phyloP scores from a whole-genome alignment of 2,888 invertebrate genomes.

The Stramonita haemastoma region DNA sequence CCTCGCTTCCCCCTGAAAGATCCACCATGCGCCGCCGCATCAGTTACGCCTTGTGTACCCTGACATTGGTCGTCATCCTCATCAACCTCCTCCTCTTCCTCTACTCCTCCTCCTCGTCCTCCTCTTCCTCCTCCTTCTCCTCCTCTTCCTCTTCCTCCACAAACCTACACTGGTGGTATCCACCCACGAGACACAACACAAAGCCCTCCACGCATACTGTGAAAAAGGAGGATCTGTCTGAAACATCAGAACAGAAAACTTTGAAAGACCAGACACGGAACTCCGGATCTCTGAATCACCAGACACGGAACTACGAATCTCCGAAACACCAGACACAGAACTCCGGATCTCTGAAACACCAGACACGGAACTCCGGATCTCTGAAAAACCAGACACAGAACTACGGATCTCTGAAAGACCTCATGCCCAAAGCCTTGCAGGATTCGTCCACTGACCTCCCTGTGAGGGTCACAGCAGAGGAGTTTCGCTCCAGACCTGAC shows the following conservation, averaged over 20 bases:
- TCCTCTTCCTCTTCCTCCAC: background rate
- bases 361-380: too few relatives aligned
- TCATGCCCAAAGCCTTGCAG: conserved; percentile 31
- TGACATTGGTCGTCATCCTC: background rate
- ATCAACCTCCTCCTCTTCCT: conserved; percentile 1
- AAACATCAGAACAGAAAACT: too few relatives aligned
- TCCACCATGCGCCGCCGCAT: background rate
- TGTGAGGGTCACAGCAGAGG: conserved; percentile 30
- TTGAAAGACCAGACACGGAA: too few relatives aligned
- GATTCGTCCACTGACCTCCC: background rate
- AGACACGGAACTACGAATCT: too few relatives aligned
- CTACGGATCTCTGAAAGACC: conserved; percentile 19
- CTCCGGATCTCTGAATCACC: too few relatives aligned
- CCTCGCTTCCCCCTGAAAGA: background rate
- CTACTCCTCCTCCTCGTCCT: background rate
- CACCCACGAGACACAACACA: too few relatives aligned
- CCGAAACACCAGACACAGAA: too few relatives aligned
- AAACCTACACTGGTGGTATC: too few relatives aligned
- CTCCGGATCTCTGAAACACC: too few relatives aligned
- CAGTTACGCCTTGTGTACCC: background rate
- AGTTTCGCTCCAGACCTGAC: conserved; percentile 6
- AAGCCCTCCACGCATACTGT: background rate
- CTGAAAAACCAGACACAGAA: background rate
- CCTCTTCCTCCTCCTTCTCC: background rate
- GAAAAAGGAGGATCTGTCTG: too few relatives aligned